Evolutionary conservation across 1,140 invertebrate genomes (phyloP).

Genomic region (Berghia stephanieae): DNA sequence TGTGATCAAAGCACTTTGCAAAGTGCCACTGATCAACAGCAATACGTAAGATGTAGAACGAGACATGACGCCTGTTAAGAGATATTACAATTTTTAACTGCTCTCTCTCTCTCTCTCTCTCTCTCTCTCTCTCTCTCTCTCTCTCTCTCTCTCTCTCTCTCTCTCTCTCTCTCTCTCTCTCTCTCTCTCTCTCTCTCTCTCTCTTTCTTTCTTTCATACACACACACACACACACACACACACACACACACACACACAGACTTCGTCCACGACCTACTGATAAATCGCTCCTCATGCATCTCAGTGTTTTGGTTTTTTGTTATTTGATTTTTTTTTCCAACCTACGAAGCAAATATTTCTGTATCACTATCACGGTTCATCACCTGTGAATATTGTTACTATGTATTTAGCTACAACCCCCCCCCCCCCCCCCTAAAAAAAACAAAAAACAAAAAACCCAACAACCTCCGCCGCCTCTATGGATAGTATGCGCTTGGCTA

Average conservation of each 20-base stretch:
- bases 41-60: neutral
- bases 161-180: constrained; percentile 12
- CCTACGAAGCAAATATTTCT: too few relatives aligned
- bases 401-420: too few relatives aligned
- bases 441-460: too few relatives aligned
- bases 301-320: too few relatives aligned
- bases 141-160: constrained; percentile 4
- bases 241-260: neutral
- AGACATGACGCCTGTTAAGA: neutral
- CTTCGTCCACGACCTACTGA: neutral
- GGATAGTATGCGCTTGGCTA: too few relatives aligned
- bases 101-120: constrained; percentile 1
- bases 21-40: neutral
- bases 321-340: too few relatives aligned
- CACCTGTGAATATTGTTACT: neutral
- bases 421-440: too few relatives aligned
- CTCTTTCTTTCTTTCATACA: neutral
- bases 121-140: neutral
- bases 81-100: too few relatives aligned
- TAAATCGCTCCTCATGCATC: too few relatives aligned
- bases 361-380: neutral
- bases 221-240: neutral
- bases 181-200: constrained; percentile 1
- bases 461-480: too few relatives aligned
- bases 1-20: too few relatives aligned